phyloP scores from a whole-genome alignment of 2,797 vertebrate species.

The Spea hammondii region DNA sequence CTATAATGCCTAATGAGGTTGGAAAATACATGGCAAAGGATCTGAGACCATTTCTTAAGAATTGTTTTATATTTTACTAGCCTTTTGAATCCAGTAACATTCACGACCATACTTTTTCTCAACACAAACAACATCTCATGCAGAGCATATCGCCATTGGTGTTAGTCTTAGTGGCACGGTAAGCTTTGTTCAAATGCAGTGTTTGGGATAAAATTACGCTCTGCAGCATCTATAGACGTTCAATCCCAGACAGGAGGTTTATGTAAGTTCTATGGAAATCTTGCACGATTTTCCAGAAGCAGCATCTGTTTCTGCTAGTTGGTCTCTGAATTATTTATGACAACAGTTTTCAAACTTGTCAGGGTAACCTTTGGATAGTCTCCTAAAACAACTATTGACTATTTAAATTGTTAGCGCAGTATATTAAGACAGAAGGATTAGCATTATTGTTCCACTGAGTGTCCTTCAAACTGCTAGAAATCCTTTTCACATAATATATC shows the following conservation, averaged over 20 bases:
- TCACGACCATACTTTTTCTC: too few relatives aligned
- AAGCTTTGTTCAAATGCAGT: too few relatives aligned
- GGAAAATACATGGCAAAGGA: too few relatives aligned
- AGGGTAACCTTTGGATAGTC: conserved; percentile 69
- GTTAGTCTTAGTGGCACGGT: too few relatives aligned
- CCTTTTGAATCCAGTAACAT: too few relatives aligned
- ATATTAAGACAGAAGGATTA: conserved; percentile 58
- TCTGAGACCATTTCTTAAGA: too few relatives aligned
- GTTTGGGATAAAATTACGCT: background rate
- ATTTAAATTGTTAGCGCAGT: conserved; percentile 62
- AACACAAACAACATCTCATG: too few relatives aligned
- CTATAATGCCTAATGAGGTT: too few relatives aligned
- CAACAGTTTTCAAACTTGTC: conserved; percentile 67
- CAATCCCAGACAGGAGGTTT: conserved; percentile 62
- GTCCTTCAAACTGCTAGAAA: conserved; percentile 44
- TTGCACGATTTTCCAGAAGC: conserved; percentile 65
- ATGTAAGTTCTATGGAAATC: conserved; percentile 61
- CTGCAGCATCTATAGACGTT: conserved; percentile 46
- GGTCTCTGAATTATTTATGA: conserved; percentile 69
- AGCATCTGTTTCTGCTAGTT: conserved; percentile 68
- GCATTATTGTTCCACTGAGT: conserved; percentile 56
- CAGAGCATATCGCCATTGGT: too few relatives aligned
- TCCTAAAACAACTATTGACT: conserved; percentile 65
- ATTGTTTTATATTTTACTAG: too few relatives aligned
- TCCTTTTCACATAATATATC: conserved; percentile 56